These are phyloP conservation scores for Leptinotarsa haldemani DNA, from an alignment of 2,888 invertebrate species.

Conservation along the genomic window DNA sequence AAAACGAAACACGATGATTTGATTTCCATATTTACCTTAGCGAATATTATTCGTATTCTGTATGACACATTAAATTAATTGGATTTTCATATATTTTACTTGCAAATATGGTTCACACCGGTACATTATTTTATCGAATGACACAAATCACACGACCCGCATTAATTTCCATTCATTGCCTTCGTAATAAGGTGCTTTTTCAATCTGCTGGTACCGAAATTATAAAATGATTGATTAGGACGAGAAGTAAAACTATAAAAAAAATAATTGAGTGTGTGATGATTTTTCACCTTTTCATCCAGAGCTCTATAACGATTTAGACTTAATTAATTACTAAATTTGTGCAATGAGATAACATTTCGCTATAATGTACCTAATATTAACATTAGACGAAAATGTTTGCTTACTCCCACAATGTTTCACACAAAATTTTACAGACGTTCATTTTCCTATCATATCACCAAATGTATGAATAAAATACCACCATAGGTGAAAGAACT, in stretches of 20 bases:
- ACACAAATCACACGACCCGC: neutral
- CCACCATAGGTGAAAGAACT: no score
- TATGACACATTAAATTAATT: neutral
- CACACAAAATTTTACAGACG: no score
- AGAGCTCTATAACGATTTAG: no score
- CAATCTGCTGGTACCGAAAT: neutral
- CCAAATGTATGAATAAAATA: no score
- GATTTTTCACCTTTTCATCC: no score
- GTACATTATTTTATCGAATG: neutral
- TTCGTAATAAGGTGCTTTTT: neutral
- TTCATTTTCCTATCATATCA: no score
- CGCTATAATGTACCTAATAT: no score
- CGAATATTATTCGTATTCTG: slow-evolving; percentile 1
- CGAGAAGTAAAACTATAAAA: neutral
- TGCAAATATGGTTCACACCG: neutral
- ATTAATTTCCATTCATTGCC: neutral
- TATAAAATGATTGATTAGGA: neutral
- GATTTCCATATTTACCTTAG: slow-evolving; percentile 2
- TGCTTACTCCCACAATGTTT: no score
- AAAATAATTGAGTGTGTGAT: no score
- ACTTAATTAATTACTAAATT: no score
- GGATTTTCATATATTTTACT: neutral
- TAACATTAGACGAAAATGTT: no score
- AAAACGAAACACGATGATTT: neutral
- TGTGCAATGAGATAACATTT: no score